Conservation (phyloP, 2,113 vertebrate genomes). For the Oryzias woworae region DNA sequence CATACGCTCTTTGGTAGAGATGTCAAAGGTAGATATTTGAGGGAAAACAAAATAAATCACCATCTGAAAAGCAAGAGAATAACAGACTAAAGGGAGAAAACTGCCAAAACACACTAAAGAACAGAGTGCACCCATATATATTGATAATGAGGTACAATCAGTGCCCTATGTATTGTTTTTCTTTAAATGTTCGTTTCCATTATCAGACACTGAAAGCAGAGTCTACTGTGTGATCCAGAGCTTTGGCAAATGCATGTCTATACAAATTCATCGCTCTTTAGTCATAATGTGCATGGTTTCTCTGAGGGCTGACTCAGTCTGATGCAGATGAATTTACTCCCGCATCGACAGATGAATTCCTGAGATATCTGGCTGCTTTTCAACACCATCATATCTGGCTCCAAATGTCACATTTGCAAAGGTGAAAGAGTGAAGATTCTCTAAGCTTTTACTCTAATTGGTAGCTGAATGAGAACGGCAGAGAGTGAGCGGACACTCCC, state of each 20-base stretch:
- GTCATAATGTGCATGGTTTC: slow-evolving; percentile 6
- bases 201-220: background rate
- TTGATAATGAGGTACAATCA: slow-evolving; percentile 1
- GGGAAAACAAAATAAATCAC: slow-evolving; percentile 5
- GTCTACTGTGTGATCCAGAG: background rate
- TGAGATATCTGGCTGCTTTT: slow-evolving; percentile 50
- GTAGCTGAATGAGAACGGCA: slow-evolving; percentile 33
- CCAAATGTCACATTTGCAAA: slow-evolving; percentile 49
- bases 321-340: slow-evolving; percentile 13
- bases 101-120: slow-evolving; percentile 1
- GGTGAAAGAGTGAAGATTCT: slow-evolving; percentile 46
- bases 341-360: slow-evolving; percentile 33
- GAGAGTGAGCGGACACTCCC: slow-evolving; percentile 20
- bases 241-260: slow-evolving; percentile 3
- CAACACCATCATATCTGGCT: slow-evolving; percentile 32
- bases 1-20: slow-evolving; percentile 1
- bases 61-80: background rate
- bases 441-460: slow-evolving; percentile 64
- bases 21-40: background rate
- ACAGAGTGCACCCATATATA: background rate
- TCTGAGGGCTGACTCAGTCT: slow-evolving; percentile 25
- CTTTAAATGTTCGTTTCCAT: background rate
- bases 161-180: background rate
- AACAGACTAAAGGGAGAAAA: background rate
- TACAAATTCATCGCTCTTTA: background rate